Evolutionary conservation across 2,797 vertebrate species (phyloP).

Genomic region (Pangasius mekongensis): DNA sequence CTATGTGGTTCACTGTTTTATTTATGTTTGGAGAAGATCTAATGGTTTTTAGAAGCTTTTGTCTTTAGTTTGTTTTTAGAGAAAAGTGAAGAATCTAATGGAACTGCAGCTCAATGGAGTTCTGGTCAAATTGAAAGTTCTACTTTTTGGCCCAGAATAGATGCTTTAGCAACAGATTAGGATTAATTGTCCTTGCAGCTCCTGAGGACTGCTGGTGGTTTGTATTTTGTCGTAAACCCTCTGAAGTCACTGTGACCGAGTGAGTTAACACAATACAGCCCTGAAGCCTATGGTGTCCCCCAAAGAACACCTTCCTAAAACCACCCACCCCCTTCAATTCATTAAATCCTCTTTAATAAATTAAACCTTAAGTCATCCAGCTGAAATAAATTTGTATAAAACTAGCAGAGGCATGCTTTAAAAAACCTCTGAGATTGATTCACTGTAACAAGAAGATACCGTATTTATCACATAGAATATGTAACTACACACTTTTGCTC

Average conservation of each 20-base stretch:
- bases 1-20: not conserved
- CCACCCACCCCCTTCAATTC: not conserved
- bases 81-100: not conserved
- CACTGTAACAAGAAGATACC: not conserved
- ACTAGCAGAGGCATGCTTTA: not conserved
- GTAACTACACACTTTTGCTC: not conserved
- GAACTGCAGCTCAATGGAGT: not conserved
- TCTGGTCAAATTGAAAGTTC: not conserved
- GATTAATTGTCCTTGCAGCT: not conserved
- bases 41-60: not conserved
- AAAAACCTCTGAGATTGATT: not conserved
- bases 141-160: conserved; percentile 1
- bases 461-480: not conserved
- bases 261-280: not conserved
- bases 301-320: not conserved
- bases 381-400: not conserved
- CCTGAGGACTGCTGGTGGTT: not conserved
- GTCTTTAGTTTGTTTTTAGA: not conserved
- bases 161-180: conserved; percentile 9
- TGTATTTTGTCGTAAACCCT: not conserved
- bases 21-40: not conserved
- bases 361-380: not conserved
- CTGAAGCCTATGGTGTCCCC: conserved; percentile 6
- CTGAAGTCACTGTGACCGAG: conserved; percentile 16
- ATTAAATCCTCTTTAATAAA: conserved; percentile 6